Conservation (phyloP, 2,113 vertebrate genomes). For the Arizona elegans region DNA sequence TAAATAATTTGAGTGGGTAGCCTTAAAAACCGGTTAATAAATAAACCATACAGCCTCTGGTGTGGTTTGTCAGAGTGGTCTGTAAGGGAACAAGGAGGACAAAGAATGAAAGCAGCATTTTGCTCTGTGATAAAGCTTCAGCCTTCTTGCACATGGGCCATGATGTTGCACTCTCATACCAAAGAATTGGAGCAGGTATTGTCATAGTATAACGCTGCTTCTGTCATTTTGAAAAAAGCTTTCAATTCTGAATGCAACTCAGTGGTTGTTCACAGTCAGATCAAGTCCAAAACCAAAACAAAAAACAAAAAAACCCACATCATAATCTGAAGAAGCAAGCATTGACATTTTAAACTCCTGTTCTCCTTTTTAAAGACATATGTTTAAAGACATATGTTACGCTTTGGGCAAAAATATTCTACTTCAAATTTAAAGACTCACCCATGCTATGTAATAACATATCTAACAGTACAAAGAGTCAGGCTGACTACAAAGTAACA, state of each 20-base stretch:
- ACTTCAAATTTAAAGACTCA: not conserved
- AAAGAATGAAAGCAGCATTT: not conserved
- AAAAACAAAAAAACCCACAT: not conserved
- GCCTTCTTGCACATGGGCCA: not conserved
- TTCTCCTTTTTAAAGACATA: not conserved
- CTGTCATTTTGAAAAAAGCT: not conserved
- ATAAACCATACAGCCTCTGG: not conserved
- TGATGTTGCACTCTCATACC: not conserved
- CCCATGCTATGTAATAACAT: not conserved
- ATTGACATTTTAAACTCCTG: not conserved
- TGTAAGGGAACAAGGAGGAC: not conserved
- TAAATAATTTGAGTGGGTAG: not conserved
- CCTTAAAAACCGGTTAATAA: not conserved
- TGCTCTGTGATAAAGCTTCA: not conserved
- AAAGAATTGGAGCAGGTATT: not conserved
- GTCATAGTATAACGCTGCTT: not conserved
- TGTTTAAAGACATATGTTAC: not conserved
- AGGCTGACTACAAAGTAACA: not conserved
- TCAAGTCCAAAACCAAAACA: not conserved
- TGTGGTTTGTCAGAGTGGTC: not conserved
- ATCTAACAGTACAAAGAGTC: not conserved
- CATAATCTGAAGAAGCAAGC: not conserved
- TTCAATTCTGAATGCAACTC: not conserved
- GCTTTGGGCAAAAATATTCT: constrained; percentile 6
- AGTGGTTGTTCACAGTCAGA: not conserved